Conservation (phyloP, 2,113 vertebrate species). For the Hylia prasina region DNA sequence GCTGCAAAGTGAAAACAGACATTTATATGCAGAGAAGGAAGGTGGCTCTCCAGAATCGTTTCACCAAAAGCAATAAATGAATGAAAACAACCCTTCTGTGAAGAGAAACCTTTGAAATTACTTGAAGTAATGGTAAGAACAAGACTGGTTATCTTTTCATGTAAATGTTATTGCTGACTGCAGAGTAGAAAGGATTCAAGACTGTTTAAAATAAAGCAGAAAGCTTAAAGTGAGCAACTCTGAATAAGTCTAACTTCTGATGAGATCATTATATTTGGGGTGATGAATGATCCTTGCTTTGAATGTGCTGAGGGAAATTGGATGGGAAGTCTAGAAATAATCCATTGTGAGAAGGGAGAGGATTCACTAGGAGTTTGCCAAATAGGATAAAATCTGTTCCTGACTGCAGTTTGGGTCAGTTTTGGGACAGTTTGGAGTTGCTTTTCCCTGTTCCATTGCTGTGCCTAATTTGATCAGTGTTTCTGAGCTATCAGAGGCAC, state of each 20-base stretch:
- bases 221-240: not conserved
- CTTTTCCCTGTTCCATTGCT: not conserved
- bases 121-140: not conserved
- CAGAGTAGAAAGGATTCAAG: not conserved
- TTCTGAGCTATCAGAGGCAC: not conserved
- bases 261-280: not conserved
- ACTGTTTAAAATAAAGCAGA: not conserved
- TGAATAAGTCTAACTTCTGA: not conserved
- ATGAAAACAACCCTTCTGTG: not conserved
- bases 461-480: not conserved
- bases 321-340: not conserved
- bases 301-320: not conserved
- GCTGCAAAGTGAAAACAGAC: not conserved
- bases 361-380: not conserved
- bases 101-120: constrained; percentile 19
- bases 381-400: not conserved
- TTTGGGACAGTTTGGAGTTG: too few relatives aligned
- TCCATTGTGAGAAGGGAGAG: not conserved
- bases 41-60: not conserved
- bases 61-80: not conserved
- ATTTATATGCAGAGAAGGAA: constrained; percentile 5
- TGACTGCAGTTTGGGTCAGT: not conserved
- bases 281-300: not conserved
- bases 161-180: constrained; percentile 8
- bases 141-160: not conserved